phyloP scores from a whole-genome alignment of 2,113 vertebrate genomes.

The Calyptomena viridis region DNA sequence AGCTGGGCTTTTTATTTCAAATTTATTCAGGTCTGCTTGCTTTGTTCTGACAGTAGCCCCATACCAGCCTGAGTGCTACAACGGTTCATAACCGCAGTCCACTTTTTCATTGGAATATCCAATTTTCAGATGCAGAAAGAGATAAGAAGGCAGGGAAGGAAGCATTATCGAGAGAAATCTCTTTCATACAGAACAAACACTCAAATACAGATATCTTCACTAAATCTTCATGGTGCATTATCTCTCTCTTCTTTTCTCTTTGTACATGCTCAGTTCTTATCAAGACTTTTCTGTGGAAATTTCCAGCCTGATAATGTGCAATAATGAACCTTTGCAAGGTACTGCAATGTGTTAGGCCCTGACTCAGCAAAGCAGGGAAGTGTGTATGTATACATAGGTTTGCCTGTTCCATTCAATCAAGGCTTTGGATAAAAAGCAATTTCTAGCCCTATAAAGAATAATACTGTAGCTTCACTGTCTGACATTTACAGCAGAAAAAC shows the following conservation, averaged over 20 bases:
- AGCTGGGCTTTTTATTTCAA: background rate
- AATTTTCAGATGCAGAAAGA: background rate
- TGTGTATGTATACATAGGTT: background rate
- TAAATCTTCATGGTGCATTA: background rate
- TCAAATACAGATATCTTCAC: background rate
- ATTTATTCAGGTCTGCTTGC: background rate
- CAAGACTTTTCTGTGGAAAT: background rate
- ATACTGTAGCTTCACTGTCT: background rate
- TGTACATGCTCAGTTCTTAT: background rate
- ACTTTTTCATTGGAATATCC: background rate
- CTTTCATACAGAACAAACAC: background rate
- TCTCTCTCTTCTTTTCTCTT: background rate
- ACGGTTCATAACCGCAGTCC: background rate
- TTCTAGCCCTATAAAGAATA: background rate
- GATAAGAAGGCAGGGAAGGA: background rate
- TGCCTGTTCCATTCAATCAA: background rate
- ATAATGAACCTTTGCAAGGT: background rate
- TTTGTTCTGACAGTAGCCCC: background rate
- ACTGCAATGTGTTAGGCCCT: background rate
- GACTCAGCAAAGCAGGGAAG: background rate
- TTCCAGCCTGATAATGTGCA: background rate
- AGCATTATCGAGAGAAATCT: accelerated
- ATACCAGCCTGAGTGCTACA: background rate
- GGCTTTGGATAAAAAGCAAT: background rate
- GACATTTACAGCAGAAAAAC: slow-evolving; percentile 4